A percentile compares a stretch with the other conserved stretches of the same genome.
Evolutionary conservation across 2,113 vertebrate species (phyloP).

Genomic region (Dolichotis patagonum): DNA sequence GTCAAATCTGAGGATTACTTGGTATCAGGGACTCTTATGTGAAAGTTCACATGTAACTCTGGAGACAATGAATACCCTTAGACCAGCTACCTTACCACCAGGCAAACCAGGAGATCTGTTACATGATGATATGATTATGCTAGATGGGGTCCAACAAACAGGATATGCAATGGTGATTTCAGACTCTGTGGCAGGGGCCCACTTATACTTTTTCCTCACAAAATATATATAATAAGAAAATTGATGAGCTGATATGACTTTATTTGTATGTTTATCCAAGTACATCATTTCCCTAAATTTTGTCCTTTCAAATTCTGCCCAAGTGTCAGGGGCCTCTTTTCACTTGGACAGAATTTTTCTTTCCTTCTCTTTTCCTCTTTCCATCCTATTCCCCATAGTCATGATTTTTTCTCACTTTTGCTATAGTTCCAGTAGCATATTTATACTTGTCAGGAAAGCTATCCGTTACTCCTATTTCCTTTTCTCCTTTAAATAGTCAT

Average conservation of each 20-base stretch:
- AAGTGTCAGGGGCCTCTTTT: neutral
- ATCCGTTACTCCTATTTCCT: neutral
- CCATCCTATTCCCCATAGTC: neutral
- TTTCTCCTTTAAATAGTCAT: constrained; percentile 19
- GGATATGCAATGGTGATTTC: neutral
- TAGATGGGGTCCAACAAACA: neutral
- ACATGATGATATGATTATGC: neutral
- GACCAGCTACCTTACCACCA: neutral
- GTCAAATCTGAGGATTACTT: neutral
- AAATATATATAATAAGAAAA: neutral
- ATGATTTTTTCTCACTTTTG: constrained; percentile 27
- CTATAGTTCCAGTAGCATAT: neutral
- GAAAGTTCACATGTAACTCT: neutral
- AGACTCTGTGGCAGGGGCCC: neutral
- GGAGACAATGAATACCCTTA: too few species aligned
- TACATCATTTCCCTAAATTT: neutral
- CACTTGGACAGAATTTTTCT: neutral
- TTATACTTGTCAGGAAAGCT: neutral
- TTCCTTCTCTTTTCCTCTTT: too few species aligned
- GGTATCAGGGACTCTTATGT: neutral
- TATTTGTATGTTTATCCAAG: neutral
- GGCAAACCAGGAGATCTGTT: neutral
- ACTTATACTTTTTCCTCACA: constrained; percentile 41
- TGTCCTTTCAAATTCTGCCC: constrained; percentile 59
- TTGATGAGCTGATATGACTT: neutral